Evolutionary conservation across 2,113 vertebrate species (phyloP), one percentile per base, ranked within the genome.

Genomic region (Saguinus midas): DNA sequence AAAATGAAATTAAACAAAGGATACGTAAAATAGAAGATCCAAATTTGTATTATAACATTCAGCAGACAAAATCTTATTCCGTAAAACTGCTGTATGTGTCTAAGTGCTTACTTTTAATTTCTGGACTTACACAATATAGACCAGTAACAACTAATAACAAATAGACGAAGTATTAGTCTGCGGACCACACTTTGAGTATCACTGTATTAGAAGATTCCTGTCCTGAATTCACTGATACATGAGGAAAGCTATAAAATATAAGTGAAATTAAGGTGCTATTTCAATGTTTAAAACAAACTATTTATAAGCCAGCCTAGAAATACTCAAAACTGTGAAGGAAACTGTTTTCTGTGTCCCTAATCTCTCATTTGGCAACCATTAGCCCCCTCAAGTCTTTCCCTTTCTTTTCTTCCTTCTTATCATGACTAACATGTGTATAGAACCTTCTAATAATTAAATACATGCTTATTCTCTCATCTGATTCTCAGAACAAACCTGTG

Each of bases 1-100:
- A 93, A 94, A 96, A 73, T 88, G 14, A 83, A 96, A 86, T 75
- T 29, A 91, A 58, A n/a, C 9, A 90, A 88, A 75, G 61, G 1
- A 18, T 52, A 55, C 9, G n/a, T 14, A 93, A 79, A 58, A 58
- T 5, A 76, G 45, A 83, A 58, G 11, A 73, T 78, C 14, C 73
- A 92, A 83, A n/a, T 25, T 37, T 58, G 32, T 61, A 72, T 32
- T 70, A 66, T 25, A 45, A 72, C 4, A 91, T 70, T 85, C 29
- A 81, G 57, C 57, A 70, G 29, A 93, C 7, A 86, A 27, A 72
- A 25, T 64, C 68, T 68, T 50, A 91, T 90, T 75, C 76, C 32
- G 21, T 29, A 17, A 86, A 96, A 70, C 6, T 66, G 37, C 45
- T 90, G 1, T n/a, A 43, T n/a, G 8, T n/a, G 27, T 83, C 13